A percentile compares a stretch with the other conserved stretches of the same genome.
Evolutionary conservation across 1,140 invertebrate genomes (phyloP).

Genomic region (Pseudomyrmex flavicornis): DNA sequence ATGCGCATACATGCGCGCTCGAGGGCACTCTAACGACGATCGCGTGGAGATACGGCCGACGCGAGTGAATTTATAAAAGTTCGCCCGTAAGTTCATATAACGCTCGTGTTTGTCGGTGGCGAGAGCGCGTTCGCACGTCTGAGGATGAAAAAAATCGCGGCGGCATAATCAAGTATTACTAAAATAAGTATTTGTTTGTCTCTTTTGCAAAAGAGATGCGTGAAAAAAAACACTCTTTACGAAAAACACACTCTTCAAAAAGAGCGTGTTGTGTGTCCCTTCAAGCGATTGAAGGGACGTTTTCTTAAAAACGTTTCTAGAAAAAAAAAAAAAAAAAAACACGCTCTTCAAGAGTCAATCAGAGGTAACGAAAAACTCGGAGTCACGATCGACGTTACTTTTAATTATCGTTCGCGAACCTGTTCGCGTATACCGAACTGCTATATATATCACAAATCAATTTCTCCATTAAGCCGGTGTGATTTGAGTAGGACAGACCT

Average conservation of each 20-base stretch:
- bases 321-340: neutral
- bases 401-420: conserved; percentile 33
- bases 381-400: conserved; percentile 36
- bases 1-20: conserved; percentile 32
- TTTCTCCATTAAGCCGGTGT: conserved; percentile 46
- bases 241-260: too few relatives aligned
- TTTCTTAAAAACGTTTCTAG: neutral
- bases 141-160: too few relatives aligned
- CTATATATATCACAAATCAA: conserved; percentile 62
- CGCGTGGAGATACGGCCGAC: conserved; percentile 47
- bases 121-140: neutral
- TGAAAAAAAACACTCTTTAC: neutral
- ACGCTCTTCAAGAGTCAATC: conserved; percentile 23
- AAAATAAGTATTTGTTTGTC: neutral
- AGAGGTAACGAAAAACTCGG: conserved; percentile 20
- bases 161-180: neutral
- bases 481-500: conserved; percentile 25
- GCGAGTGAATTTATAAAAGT: conserved; percentile 67
- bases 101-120: conserved; percentile 8
- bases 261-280: neutral
- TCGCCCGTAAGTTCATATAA: conserved; percentile 54
- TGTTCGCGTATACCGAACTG: conserved; percentile 6
- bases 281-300: neutral
- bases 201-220: neutral
- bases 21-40: conserved; percentile 62